Base-by-base conservation (phyloP, 2,113 vertebrate genomes). In the Melozone crissalis region DNA sequence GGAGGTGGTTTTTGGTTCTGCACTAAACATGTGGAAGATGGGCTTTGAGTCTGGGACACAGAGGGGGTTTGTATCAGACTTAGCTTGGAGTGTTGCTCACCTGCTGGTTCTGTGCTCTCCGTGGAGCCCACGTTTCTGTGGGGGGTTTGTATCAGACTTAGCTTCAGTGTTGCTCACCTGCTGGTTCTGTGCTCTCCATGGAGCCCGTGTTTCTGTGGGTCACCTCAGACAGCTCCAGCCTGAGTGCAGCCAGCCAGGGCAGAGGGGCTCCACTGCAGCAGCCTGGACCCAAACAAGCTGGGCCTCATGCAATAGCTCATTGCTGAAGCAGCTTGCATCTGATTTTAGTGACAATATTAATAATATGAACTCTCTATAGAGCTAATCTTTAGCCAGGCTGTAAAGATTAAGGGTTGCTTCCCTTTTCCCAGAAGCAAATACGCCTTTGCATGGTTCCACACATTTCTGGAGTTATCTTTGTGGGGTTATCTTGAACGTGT, bases 101-200 rank as follows among this genome's bases (percentile, higher is more conserved):
- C 67, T 68, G 41, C n/a, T n/a, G n/a, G 7, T 18, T 5, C 31
- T 15, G 5, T 9, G 37, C 19, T 66, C 65, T 58, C 28, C 30
- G 9, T 11, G 15, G 5, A 51, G 23, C 17, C 33, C 19, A 6
- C 0, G 0, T 47, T 84, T 71, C 20, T 13, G 23, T 16, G 7
- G 46, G 13, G 44, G 28, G 44, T 73, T 47, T 61, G 33, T 57
- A 15, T 54, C 77, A 52, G 65, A 23, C 63, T 77, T 2, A 46
- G 15, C 55, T 76, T 33, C 26, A 68, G 47, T 10, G 12, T 19
- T 49, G 6, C 9, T 46, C 59, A 58, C 13, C 13, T 66, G 80
- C 67, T 68, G 41, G 7, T 18, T 5, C 31, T 15, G 5, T 9
- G 37, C 20, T 67, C 65, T 58, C 28, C 30, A 8, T 12, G 16